These are phyloP conservation scores for Neomonachus schauinslandi DNA, from an alignment of 2,113 vertebrate species.

Conservation along the genomic window DNA sequence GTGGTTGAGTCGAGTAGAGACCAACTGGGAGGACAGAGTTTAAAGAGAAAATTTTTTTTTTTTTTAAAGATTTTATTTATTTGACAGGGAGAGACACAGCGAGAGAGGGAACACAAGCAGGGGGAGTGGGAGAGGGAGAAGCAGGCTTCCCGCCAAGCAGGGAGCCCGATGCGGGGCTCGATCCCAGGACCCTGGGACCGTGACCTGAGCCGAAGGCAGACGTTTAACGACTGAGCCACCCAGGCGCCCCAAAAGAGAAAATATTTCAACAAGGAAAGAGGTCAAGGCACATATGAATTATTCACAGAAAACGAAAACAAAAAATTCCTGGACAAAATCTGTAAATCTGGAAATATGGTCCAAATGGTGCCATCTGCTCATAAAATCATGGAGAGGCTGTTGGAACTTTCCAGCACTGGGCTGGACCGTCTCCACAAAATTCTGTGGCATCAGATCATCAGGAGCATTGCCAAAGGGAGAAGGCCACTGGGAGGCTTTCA, in stretches of 20 bases:
- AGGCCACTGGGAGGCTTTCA: background rate
- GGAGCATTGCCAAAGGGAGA: background rate
- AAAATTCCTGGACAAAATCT: slow-evolving; percentile 37
- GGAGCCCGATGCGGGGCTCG: no score
- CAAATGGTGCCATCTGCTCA: slow-evolving; percentile 56
- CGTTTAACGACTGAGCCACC: no score
- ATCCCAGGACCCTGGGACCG: no score
- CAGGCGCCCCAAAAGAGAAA: background rate
- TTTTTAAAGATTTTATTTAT: no score
- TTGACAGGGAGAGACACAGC: no score
- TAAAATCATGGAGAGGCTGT: background rate
- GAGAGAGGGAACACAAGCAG: no score
- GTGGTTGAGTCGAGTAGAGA: background rate
- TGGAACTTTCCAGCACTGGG: slow-evolving; percentile 19
- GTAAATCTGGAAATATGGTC: slow-evolving; percentile 1
- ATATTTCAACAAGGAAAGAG: slow-evolving; percentile 28
- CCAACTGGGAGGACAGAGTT: background rate
- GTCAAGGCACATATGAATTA: background rate
- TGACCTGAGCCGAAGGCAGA: no score
- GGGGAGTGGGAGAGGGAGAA: no score
- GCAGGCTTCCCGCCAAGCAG: no score
- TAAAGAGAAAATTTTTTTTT: background rate
- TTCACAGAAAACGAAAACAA: slow-evolving; percentile 21
- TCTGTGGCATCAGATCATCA: background rate
- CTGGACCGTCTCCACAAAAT: slow-evolving; percentile 18